Evolutionary conservation across 2,797 vertebrate genomes (phyloP).

Genomic region (Enteromius mattozi): DNA sequence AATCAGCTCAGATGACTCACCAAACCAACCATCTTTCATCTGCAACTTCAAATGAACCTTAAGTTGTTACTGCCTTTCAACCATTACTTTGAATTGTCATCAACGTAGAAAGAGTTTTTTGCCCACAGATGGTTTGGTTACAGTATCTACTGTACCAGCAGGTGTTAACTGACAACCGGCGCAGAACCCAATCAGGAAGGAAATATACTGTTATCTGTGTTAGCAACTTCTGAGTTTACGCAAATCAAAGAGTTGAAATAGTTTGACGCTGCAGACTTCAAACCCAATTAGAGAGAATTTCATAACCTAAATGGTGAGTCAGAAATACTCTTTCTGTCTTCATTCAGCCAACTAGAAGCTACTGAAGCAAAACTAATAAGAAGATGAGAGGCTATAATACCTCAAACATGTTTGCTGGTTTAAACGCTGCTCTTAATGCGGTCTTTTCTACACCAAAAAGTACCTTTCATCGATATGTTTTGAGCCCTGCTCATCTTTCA

Average conservation of each 20-base stretch:
- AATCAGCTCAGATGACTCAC: not conserved
- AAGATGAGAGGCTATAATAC: conserved; percentile 23
- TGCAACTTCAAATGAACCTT: not conserved
- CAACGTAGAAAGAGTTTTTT: not conserved
- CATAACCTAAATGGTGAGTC: conserved; percentile 1
- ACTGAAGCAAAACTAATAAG: conserved; percentile 13
- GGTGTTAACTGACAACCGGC: not conserved
- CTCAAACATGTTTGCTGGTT: conserved; percentile 25
- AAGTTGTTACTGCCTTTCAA: not conserved
- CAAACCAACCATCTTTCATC: not conserved
- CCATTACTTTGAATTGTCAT: not conserved
- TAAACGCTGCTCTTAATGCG: conserved; percentile 28
- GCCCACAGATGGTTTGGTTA: not conserved
- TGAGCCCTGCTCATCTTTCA: not conserved
- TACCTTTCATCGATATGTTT: conserved; percentile 8
- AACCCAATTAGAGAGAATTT: conserved; percentile 12
- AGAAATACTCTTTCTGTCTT: not conserved
- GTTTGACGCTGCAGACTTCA: not conserved
- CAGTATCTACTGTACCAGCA: not conserved
- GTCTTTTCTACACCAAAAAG: conserved; percentile 2
- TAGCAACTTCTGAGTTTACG: conserved; percentile 5
- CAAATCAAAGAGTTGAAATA: conserved; percentile 1
- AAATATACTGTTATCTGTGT: not conserved
- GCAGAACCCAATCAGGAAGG: not conserved
- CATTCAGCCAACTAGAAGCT: not conserved